Percentiles rank a stretch among this genome's conserved stretches.
These are phyloP conservation scores for Alouatta palliata DNA, from an alignment of 2,113 vertebrate species.

Conservation along the genomic window DNA sequence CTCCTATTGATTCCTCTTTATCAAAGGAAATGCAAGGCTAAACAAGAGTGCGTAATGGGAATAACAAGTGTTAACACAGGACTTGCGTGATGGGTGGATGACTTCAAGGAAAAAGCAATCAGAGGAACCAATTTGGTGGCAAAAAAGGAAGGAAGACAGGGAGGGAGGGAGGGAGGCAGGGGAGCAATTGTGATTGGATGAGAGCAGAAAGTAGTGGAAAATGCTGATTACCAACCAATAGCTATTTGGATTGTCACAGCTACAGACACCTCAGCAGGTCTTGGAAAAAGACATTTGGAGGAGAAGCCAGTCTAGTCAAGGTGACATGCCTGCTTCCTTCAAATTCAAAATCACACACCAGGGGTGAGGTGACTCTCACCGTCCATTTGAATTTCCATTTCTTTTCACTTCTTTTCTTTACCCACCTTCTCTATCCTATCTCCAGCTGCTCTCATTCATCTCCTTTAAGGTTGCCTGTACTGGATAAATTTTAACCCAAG, in stretches of 20 bases:
- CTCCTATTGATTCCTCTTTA: neutral
- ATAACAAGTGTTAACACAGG: neutral
- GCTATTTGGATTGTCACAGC: neutral
- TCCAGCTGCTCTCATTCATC: neutral
- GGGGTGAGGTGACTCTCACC: neutral
- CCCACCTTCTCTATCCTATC: neutral
- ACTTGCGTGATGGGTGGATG: too few species aligned
- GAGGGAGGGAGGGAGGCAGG: neutral
- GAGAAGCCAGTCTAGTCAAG: neutral
- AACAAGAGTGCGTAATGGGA: neutral
- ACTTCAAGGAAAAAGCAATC: neutral
- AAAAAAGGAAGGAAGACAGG: neutral
- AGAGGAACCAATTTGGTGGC: neutral
- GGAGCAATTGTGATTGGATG: neutral
- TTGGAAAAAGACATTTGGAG: neutral
- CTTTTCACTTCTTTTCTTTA: neutral
- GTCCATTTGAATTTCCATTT: neutral
- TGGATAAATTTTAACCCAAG: neutral
- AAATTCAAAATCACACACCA: neutral
- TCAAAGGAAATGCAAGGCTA: neutral
- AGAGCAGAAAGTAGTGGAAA: neutral
- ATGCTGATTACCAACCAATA: neutral
- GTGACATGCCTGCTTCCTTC: neutral
- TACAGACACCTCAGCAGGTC: neutral
- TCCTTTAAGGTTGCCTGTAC: neutral